Percentiles rank a stretch among this genome's conserved stretches.
Conservation (phyloP, 1,140 invertebrate species). For the Halyomorpha halys region DNA sequence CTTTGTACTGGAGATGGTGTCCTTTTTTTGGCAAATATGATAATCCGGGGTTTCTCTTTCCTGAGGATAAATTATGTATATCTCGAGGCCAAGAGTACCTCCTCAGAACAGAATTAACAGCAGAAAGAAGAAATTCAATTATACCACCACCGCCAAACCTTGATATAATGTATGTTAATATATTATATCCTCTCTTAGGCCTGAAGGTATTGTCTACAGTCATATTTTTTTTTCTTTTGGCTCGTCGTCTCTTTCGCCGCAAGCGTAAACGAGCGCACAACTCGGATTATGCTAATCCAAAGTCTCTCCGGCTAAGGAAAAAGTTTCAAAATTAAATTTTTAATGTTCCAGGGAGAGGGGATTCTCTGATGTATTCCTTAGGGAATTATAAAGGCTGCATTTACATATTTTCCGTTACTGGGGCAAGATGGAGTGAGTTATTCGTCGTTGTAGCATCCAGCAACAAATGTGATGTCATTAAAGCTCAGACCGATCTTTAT, state of each 20-base stretch:
- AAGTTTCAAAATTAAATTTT: conserved; percentile 21
- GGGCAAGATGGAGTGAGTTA: too few relatives aligned
- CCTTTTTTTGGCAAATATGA: conserved; percentile 7
- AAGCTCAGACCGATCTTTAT: too few relatives aligned
- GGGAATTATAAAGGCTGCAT: conserved; percentile 9
- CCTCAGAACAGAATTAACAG: conserved; percentile 9
- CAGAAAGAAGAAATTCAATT: conserved; percentile 2
- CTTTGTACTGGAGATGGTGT: not conserved
- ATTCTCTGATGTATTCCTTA: conserved; percentile 14
- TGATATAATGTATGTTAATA: conserved; percentile 4
- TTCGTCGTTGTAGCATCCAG: too few relatives aligned
- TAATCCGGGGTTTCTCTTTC: conserved; percentile 5
- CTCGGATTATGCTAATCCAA: conserved; percentile 6
- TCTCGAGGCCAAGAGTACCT: not conserved
- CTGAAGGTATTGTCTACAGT: conserved; percentile 5
- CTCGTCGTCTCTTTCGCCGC: conserved; percentile 5
- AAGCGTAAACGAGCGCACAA: conserved; percentile 8
- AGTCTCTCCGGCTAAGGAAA: conserved; percentile 9
- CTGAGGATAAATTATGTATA: conserved; percentile 5
- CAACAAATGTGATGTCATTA: too few relatives aligned
- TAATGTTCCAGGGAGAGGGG: conserved; percentile 6
- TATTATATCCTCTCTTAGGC: conserved; percentile 5
- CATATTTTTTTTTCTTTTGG: not conserved
- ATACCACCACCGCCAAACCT: not conserved
- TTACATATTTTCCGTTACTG: not conserved